Percentiles rank a stretch among this genome's conserved stretches.
Evolutionary conservation across 2,797 vertebrate species (phyloP).

Genomic region (Smutsia temminckii): DNA sequence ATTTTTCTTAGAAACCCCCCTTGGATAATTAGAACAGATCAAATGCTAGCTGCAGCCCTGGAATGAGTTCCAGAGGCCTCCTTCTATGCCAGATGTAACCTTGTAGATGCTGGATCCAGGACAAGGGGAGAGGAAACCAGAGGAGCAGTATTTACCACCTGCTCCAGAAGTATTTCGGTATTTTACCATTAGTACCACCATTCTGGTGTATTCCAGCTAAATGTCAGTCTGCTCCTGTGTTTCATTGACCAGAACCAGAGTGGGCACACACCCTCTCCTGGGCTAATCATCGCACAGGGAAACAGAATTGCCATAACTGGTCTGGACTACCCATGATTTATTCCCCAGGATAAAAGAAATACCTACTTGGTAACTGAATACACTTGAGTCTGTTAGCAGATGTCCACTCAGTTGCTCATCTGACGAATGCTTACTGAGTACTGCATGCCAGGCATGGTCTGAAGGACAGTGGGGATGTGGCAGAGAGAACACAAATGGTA

Average conservation of each 20-base stretch:
- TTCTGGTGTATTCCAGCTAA: not conserved
- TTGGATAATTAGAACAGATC: not conserved
- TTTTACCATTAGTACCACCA: not conserved
- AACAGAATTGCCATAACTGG: not conserved
- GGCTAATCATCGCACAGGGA: not conserved
- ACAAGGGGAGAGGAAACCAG: not conserved
- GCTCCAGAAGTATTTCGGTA: not conserved
- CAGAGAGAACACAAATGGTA: not conserved
- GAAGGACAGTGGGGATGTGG: not conserved
- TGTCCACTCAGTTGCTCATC: not conserved
- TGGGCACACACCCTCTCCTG: not conserved
- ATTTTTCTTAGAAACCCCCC: not conserved
- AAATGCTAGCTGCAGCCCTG: not conserved
- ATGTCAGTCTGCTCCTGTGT: not conserved
- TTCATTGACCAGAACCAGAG: not conserved
- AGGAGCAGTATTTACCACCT: not conserved
- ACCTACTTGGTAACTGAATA: not conserved
- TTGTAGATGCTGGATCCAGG: not conserved
- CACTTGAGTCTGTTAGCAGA: not conserved
- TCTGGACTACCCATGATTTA: not conserved
- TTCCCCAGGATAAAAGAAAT: not conserved
- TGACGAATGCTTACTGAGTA: not conserved
- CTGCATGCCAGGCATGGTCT: no score
- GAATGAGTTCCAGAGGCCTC: not conserved
- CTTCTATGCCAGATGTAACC: not conserved